These are phyloP conservation scores for Nephrotoma flavescens DNA, from an alignment of 2,888 invertebrate species.

Conservation along the genomic window DNA sequence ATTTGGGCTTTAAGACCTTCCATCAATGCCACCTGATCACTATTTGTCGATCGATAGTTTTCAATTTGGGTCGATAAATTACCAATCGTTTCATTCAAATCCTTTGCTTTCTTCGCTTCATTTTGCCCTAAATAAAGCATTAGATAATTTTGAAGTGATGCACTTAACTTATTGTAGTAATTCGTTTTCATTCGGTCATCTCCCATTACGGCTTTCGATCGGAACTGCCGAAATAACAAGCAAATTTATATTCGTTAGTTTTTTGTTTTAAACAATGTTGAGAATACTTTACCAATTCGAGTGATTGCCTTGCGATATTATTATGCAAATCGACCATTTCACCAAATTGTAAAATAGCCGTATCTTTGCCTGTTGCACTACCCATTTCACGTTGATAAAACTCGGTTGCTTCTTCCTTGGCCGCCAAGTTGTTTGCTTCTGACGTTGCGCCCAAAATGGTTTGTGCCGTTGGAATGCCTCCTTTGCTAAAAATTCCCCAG, in stretches of 20 bases:
- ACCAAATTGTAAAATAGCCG: neutral
- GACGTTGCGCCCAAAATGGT: constrained; percentile 8
- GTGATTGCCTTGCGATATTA: neutral
- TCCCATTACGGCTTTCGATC: neutral
- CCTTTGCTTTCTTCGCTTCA: neutral
- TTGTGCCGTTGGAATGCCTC: constrained; percentile 6
- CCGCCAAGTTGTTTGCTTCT: constrained; percentile 3
- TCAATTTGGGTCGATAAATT: neutral
- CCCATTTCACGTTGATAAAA: neutral
- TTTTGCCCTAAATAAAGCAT: constrained; percentile 2
- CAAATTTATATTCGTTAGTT: neutral
- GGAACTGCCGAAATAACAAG: neutral
- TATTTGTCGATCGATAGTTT: neutral
- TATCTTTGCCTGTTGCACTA: neutral
- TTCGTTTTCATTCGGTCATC: neutral
- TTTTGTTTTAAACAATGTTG: neutral
- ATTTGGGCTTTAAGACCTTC: neutral
- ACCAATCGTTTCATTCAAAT: constrained; percentile 1
- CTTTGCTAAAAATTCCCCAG: constrained; percentile 5
- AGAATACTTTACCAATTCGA: neutral
- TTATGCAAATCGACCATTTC: neutral
- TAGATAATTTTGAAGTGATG: neutral
- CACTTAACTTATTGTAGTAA: neutral
- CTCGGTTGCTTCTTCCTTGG: constrained; percentile 7
- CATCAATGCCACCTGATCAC: neutral